Evolutionary conservation across 2,113 vertebrate genomes (phyloP).

Genomic region (Aix galericulata): DNA sequence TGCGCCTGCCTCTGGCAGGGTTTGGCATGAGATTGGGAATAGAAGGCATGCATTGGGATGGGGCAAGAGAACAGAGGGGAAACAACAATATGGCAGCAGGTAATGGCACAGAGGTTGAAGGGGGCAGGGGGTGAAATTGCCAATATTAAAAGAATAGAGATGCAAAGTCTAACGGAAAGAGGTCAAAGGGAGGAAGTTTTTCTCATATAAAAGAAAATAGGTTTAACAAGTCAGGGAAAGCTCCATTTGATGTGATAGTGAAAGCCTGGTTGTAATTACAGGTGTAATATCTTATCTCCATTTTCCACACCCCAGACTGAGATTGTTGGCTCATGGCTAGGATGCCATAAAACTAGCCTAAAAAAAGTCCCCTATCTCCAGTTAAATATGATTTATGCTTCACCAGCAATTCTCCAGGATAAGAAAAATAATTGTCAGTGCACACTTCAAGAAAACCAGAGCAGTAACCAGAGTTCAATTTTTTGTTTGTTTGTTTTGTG

Average conservation of each 20-base stretch:
- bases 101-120: not conserved
- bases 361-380: not conserved
- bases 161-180: not conserved
- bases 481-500: not conserved
- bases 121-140: not conserved
- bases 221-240: not conserved
- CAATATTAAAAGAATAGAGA: not conserved
- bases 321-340: not conserved
- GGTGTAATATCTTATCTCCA: not conserved
- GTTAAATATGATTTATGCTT: not conserved
- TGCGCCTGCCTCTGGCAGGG: not conserved
- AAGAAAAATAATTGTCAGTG: not conserved
- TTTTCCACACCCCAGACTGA: not conserved
- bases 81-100: fast-evolving
- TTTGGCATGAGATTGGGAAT: fast-evolving
- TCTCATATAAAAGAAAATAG: not conserved
- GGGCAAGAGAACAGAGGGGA: not conserved
- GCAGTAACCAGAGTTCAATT: not conserved
- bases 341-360: not conserved
- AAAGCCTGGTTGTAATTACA: not conserved
- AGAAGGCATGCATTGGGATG: not conserved
- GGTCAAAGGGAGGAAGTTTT: not conserved
- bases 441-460: not conserved
- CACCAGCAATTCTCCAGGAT: not conserved
- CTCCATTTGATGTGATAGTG: not conserved